Conservation (phyloP, 1,140 invertebrate genomes). For the Tetramorium parvispinum region DNA sequence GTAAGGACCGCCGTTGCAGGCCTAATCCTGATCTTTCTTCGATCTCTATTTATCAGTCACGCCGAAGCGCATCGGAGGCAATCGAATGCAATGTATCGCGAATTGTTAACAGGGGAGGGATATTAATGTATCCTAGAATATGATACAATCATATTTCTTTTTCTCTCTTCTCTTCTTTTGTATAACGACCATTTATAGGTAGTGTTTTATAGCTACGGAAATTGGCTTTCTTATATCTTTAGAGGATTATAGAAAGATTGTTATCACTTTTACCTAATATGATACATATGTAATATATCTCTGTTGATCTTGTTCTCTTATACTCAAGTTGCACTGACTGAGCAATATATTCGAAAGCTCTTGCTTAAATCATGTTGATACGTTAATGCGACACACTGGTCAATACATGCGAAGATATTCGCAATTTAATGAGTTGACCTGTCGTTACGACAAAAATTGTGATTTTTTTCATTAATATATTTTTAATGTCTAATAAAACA, state of each 20-base stretch:
- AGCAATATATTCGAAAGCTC: neutral
- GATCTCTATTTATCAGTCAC: conserved; percentile 32
- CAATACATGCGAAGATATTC: neutral
- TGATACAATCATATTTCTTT: conserved; percentile 2
- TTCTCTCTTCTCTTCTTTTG: conserved; percentile 15
- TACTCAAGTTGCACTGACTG: neutral
- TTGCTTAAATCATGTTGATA: neutral
- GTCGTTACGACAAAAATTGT: neutral
- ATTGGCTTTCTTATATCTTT: conserved; percentile 13
- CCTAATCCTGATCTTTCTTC: conserved; percentile 30
- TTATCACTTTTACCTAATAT: conserved; percentile 34
- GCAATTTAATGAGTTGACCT: neutral
- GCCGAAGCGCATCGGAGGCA: neutral
- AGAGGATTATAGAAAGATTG: conserved; percentile 21
- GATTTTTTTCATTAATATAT: conserved; percentile 5
- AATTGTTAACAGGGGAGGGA: conserved; percentile 66
- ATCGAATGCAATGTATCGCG: conserved; percentile 12
- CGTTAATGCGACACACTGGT: neutral
- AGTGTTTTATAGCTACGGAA: neutral
- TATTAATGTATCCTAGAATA: conserved; percentile 20
- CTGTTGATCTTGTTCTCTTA: conserved; percentile 27
- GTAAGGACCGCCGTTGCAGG: neutral
- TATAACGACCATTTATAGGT: neutral
- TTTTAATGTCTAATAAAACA: neutral
- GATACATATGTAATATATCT: conserved; percentile 40